These are phyloP conservation scores for Hippopotamus amphibius DNA, from an alignment of 2,113 vertebrate species.

Conservation along the genomic window DNA sequence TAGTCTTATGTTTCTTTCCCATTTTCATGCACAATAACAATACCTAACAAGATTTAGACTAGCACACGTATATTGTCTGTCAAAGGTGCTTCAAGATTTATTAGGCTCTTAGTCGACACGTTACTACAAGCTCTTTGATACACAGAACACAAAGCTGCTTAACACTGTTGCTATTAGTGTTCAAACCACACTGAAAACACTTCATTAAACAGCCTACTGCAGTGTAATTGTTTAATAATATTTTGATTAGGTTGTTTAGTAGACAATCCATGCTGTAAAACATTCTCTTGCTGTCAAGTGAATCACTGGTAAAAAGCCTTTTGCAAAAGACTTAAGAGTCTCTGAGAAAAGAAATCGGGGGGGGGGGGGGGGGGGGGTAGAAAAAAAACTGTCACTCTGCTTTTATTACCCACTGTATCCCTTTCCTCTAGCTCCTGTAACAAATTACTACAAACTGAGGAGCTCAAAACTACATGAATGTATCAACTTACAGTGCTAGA, in stretches of 20 bases:
- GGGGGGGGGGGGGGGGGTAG: neutral
- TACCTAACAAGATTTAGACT: slow-evolving; percentile 77
- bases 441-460: neutral
- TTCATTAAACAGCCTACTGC: slow-evolving; percentile 92
- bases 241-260: slow-evolving; percentile 93
- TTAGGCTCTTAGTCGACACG: slow-evolving; percentile 86
- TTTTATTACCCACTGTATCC: neutral
- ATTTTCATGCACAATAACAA: slow-evolving; percentile 82
- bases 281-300: slow-evolving; percentile 83
- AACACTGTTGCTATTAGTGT: slow-evolving; percentile 89
- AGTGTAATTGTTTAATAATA: slow-evolving; percentile 94
- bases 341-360: slow-evolving; percentile 48
- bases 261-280: slow-evolving; percentile 86
- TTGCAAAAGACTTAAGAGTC: slow-evolving; percentile 64
- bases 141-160: slow-evolving; percentile 89
- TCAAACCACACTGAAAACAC: slow-evolving; percentile 92
- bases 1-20: slow-evolving; percentile 60
- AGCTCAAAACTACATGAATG: neutral
- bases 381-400: neutral
- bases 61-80: slow-evolving; percentile 84
- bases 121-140: slow-evolving; percentile 89
- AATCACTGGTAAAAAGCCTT: slow-evolving; percentile 79
- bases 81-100: slow-evolving; percentile 83
- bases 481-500: neutral
- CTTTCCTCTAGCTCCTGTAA: neutral